phyloP scores from a whole-genome alignment of 1,140 invertebrate species.

The Idris sp. region DNA sequence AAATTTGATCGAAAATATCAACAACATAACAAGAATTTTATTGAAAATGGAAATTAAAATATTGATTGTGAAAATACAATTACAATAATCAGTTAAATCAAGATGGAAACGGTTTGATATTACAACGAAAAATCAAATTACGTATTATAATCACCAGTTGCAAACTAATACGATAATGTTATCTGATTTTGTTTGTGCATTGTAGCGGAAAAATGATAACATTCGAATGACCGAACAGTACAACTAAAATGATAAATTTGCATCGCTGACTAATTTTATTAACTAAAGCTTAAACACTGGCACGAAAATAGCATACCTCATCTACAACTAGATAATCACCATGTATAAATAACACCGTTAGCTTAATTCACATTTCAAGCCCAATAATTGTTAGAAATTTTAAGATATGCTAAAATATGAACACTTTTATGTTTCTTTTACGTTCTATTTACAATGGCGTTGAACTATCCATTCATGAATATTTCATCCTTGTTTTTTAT shows the following conservation, averaged over 20 bases:
- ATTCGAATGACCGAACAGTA: constrained; percentile 23
- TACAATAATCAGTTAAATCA: neutral
- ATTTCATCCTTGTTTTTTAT: constrained; percentile 30
- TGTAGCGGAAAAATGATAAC: constrained; percentile 24
- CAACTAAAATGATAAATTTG: constrained; percentile 25
- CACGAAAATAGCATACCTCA: constrained; percentile 1
- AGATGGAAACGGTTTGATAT: neutral
- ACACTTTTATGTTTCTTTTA: constrained; percentile 41
- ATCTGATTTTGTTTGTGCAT: constrained; percentile 9
- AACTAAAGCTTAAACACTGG: constrained; percentile 16
- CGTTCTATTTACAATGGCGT: constrained; percentile 31
- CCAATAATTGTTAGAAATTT: constrained; percentile 22
- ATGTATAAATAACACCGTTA: constrained; percentile 10
- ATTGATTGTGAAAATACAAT: neutral
- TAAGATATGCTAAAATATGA: constrained; percentile 43
- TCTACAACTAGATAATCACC: constrained; percentile 14
- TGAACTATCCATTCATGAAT: constrained; percentile 45
- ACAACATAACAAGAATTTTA: no score
- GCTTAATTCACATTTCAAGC: constrained; percentile 15
- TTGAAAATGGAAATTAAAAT: no score
- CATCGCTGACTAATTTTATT: constrained; percentile 27
- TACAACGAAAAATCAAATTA: constrained; percentile 29
- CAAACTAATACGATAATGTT: constrained; percentile 15
- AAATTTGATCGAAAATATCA: no score
- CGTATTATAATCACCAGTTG: constrained; percentile 14